A percentile compares a stretch with the other conserved stretches of the same genome.
phyloP scores from a whole-genome alignment of 2,113 vertebrate species.

The Hystrix brachyura region DNA sequence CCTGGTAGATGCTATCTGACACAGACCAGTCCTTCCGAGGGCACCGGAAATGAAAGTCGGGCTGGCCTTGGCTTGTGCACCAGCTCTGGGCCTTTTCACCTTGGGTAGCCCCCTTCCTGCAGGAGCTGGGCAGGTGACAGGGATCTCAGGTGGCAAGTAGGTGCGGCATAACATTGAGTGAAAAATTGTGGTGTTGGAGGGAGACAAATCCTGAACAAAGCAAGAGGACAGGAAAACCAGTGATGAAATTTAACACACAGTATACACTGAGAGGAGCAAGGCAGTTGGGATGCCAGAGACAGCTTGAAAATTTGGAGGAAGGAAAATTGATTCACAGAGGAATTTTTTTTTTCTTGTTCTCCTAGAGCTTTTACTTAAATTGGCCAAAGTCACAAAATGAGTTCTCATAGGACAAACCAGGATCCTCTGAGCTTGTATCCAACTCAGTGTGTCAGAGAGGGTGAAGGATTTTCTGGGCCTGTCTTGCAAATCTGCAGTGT shows the following conservation, averaged over 20 bases:
- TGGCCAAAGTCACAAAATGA: neutral
- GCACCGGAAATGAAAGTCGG: neutral
- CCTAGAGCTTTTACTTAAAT: neutral
- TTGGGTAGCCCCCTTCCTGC: neutral
- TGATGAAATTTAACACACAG: constrained; percentile 13
- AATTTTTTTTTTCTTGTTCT: neutral
- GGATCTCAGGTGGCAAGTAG: neutral
- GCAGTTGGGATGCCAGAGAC: neutral
- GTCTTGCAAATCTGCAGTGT: neutral
- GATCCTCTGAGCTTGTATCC: neutral
- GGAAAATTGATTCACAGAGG: neutral
- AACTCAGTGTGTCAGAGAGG: neutral
- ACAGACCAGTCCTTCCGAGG: constrained; percentile 26
- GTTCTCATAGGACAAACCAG: neutral
- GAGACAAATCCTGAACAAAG: neutral
- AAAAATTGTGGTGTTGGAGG: neutral
- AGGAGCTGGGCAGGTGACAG: neutral
- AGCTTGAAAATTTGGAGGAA: neutral
- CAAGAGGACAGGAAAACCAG: neutral
- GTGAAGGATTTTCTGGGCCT: neutral
- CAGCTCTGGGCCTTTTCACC: neutral
- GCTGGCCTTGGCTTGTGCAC: neutral
- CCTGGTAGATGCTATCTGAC: constrained; percentile 39
- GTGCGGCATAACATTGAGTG: neutral
- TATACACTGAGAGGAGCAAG: neutral